Conservation (phyloP, 2,888 invertebrate genomes). For the Cyclophora punctaria region DNA sequence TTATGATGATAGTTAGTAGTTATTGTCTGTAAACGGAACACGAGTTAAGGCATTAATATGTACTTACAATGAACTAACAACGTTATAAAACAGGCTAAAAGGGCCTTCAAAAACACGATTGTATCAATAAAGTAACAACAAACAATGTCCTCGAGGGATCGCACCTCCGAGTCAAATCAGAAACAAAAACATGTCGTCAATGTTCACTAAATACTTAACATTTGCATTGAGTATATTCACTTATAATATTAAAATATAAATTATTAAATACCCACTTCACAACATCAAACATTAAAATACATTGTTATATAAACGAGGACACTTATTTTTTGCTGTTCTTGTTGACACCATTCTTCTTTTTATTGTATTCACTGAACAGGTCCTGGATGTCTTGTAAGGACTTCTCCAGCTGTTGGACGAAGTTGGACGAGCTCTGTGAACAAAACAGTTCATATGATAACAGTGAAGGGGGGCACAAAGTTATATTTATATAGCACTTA, state of each 20-base stretch:
- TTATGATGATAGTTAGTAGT: too few species aligned
- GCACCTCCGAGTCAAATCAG: slow-evolving; percentile 5
- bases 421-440: slow-evolving; percentile 85
- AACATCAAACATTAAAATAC: too few species aligned
- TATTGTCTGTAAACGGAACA: too few species aligned
- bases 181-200: slow-evolving; percentile 22
- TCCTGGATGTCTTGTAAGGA: slow-evolving; percentile 82
- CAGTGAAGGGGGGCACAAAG: too few species aligned
- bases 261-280: too few species aligned
- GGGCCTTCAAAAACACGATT: too few species aligned
- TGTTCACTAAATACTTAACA: background rate
- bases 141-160: too few species aligned
- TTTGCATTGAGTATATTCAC: too few species aligned
- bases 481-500: slow-evolving; percentile 12
- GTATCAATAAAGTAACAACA: too few species aligned
- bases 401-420: slow-evolving; percentile 81
- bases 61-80: slow-evolving; percentile 1
- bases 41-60: background rate
- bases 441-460: slow-evolving; percentile 1
- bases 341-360: slow-evolving; percentile 42
- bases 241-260: too few species aligned
- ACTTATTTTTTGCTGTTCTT: slow-evolving; percentile 31
- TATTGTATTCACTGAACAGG: slow-evolving; percentile 78
- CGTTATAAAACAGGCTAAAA: too few species aligned
- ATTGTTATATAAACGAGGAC: too few species aligned